phyloP scores from a whole-genome alignment of 2,113 vertebrate species.

The Microtus pennsylvanicus region DNA sequence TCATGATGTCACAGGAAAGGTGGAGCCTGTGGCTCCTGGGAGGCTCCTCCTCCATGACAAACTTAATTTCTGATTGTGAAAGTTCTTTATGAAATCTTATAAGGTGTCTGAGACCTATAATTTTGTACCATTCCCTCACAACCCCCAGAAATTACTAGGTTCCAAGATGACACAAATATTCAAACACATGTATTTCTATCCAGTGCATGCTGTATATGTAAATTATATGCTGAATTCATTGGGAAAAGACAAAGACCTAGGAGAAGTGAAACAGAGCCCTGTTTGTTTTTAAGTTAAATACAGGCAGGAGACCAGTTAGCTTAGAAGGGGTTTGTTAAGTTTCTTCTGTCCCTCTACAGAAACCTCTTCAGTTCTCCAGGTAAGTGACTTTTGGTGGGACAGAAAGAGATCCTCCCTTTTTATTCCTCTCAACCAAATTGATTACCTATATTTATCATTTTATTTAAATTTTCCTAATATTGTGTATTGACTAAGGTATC shows the following conservation, averaged over 20 bases:
- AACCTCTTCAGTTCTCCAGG: not conserved
- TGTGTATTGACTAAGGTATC: slow-evolving; percentile 51
- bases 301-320: not conserved
- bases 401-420: slow-evolving; percentile 24
- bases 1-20: not conserved
- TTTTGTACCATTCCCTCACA: not conserved
- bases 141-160: not conserved
- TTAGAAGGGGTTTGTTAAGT: not conserved
- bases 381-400: slow-evolving; percentile 3
- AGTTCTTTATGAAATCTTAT: not conserved
- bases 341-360: not conserved
- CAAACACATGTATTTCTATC: slow-evolving; percentile 24
- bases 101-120: not conserved
- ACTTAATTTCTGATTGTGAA: slow-evolving; percentile 24
- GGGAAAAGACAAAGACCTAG: not conserved
- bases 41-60: not conserved
- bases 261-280: not conserved
- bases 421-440: not conserved
- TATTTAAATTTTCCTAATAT: slow-evolving; percentile 34
- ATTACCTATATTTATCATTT: slow-evolving; percentile 52
- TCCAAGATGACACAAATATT: slow-evolving; percentile 4
- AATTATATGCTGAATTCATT: slow-evolving; percentile 9
- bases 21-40: not conserved
- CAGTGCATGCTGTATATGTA: not conserved
- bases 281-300: not conserved